phyloP scores from a whole-genome alignment of 1,140 invertebrate species.

The Helicoverpa armigera region DNA sequence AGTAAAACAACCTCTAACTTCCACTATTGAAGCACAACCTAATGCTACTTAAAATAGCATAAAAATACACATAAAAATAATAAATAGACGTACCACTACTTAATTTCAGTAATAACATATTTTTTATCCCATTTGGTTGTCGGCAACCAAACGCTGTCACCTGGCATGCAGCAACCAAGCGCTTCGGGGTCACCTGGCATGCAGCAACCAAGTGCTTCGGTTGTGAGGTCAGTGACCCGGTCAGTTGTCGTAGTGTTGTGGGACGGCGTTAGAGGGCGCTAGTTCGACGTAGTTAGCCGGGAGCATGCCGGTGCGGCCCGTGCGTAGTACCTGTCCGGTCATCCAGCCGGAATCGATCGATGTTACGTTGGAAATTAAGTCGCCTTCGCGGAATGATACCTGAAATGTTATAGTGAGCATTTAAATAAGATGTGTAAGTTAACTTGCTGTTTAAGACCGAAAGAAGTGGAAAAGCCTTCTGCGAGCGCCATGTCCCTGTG shows the following conservation, averaged over 20 bases:
- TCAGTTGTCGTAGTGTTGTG: neutral
- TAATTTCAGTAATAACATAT: too few relatives aligned
- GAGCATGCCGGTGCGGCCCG: slow-evolving; percentile 98
- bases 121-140: neutral
- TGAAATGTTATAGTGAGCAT: too few relatives aligned
- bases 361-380: slow-evolving; percentile 97
- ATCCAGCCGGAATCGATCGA: slow-evolving; percentile 99
- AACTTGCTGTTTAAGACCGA: too few relatives aligned
- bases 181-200: neutral
- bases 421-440: too few relatives aligned
- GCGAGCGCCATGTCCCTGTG: too few relatives aligned
- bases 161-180: too few relatives aligned
- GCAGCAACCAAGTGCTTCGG: neutral
- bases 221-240: neutral
- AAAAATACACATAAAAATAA: too few relatives aligned
- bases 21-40: too few relatives aligned
- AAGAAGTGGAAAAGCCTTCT: too few relatives aligned
- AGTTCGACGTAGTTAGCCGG: slow-evolving; percentile 98
- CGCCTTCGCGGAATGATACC: slow-evolving; percentile 96
- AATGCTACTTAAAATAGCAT: too few relatives aligned
- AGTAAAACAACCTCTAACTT: too few relatives aligned
- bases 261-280: neutral
- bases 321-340: slow-evolving; percentile 97
- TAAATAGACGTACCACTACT: too few relatives aligned
- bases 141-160: neutral